Conservation (phyloP, 2,797 vertebrate species). For the Emydoidea blandingii region DNA sequence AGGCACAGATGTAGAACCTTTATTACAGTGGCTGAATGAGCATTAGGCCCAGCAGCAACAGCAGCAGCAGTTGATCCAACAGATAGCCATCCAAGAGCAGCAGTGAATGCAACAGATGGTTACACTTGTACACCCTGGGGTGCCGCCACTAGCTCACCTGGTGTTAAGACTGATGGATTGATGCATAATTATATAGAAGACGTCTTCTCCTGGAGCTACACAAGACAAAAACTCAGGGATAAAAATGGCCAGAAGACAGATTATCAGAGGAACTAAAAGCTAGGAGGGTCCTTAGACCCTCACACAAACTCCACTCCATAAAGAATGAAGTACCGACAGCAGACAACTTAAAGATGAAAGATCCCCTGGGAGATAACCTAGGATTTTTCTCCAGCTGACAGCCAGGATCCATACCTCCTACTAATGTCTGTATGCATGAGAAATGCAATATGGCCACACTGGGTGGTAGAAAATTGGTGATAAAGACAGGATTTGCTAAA, state of each 20-base stretch:
- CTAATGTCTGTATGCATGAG: too few relatives aligned
- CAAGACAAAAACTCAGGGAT: not conserved
- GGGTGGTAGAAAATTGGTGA: too few relatives aligned
- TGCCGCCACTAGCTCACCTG: not conserved
- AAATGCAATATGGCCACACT: too few relatives aligned
- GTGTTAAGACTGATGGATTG: not conserved
- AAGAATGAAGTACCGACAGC: not conserved
- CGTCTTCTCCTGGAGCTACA: not conserved
- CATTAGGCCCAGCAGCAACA: not conserved
- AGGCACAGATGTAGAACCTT: fast-evolving
- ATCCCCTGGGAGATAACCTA: not conserved
- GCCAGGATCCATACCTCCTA: too few relatives aligned
- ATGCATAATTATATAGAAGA: not conserved
- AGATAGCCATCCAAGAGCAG: not conserved
- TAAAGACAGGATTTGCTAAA: too few relatives aligned
- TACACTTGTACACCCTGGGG: not conserved
- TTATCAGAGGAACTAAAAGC: not conserved
- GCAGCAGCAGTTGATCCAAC: not conserved
- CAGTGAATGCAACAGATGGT: not conserved
- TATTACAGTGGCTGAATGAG: fast-evolving
- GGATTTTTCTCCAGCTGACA: not conserved
- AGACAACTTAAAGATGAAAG: not conserved
- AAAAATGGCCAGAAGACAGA: not conserved
- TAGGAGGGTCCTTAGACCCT: not conserved
- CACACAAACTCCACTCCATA: not conserved